Evolutionary conservation across 2,797 vertebrate species (phyloP).

Genomic region (Crossoptilon crossoptilon): DNA sequence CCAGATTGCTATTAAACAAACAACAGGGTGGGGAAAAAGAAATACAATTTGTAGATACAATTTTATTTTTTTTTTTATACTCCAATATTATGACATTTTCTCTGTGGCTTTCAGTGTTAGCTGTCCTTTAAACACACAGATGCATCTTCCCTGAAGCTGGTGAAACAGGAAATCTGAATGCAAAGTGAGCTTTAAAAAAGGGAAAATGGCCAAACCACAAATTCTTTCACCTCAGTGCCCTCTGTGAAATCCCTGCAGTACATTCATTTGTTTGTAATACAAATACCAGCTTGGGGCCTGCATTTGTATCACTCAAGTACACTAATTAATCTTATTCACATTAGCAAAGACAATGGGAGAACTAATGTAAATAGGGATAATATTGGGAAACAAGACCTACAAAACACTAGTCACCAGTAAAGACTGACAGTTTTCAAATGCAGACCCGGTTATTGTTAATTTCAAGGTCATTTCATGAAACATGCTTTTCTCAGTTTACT

Average conservation of each 20-base stretch:
- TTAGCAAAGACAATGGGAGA: background rate
- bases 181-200: background rate
- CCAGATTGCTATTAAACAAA: background rate
- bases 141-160: background rate
- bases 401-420: background rate
- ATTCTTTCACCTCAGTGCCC: background rate
- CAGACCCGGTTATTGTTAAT: background rate
- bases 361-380: background rate
- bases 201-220: background rate
- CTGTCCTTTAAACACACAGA: background rate
- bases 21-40: background rate
- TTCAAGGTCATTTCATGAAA: constrained; percentile 47
- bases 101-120: background rate
- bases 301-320: background rate
- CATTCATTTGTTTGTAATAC: background rate
- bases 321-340: background rate
- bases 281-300: background rate
- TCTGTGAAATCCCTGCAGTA: background rate
- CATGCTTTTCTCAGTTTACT: background rate
- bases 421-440: background rate
- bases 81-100: background rate
- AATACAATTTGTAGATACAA: background rate
- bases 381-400: background rate
- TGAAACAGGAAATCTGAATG: background rate
- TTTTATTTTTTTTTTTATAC: background rate